These are phyloP conservation scores for Eupeodes luniger DNA, from an alignment of 2,888 invertebrate genomes.

Conservation along the genomic window DNA sequence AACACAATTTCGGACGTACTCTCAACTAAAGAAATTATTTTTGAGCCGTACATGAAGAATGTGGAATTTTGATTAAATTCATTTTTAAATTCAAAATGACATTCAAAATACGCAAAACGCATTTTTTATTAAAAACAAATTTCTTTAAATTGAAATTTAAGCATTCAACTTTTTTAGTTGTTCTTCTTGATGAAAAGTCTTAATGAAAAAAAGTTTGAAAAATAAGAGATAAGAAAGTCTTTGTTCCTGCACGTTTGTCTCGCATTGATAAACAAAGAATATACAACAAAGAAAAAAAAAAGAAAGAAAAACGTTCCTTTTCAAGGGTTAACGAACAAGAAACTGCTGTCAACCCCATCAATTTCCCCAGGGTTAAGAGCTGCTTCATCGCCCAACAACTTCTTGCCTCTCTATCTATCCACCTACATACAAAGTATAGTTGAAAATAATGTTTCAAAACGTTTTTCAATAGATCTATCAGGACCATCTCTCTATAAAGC, in stretches of 20 bases:
- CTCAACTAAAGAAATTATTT: no score
- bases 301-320: not conserved
- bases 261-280: not conserved
- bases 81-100: no score
- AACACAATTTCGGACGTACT: no score
- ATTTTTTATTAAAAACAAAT: not conserved
- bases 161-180: not conserved
- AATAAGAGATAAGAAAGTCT: not conserved
- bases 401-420: not conserved
- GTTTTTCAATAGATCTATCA: slow-evolving; percentile 18
- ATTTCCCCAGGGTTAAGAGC: slow-evolving; percentile 13
- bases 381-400: slow-evolving; percentile 46
- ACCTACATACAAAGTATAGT: not conserved
- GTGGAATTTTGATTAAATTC: no score
- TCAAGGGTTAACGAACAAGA: slow-evolving; percentile 32
- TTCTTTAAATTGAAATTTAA: not conserved
- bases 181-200: not conserved
- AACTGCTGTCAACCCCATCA: slow-evolving; percentile 38
- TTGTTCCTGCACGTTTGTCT: slow-evolving; percentile 15
- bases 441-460: slow-evolving; percentile 52
- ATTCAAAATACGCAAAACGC: no score
- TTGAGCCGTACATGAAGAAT: no score
- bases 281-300: not conserved
- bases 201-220: not conserved
- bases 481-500: not conserved